A percentile compares a stretch with the other conserved stretches of the same genome.
phyloP scores from a whole-genome alignment of 2,888 invertebrate species.

The Phortica okadai region DNA sequence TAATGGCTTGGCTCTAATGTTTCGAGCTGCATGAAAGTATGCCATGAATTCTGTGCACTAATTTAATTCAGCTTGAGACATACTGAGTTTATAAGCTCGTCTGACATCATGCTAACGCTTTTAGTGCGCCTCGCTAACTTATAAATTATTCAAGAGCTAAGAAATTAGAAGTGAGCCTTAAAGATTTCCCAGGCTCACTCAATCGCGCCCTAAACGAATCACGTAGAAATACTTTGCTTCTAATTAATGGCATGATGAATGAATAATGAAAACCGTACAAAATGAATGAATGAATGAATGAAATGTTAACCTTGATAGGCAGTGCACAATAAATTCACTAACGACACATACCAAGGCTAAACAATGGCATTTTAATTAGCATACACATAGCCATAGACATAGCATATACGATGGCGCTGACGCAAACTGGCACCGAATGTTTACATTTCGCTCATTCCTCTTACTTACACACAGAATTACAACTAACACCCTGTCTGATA shows the following conservation, averaged over 20 bases:
- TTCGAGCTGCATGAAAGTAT: neutral
- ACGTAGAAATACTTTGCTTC: neutral
- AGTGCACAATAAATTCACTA: constrained; percentile 9
- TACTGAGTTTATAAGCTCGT: neutral
- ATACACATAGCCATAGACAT: neutral
- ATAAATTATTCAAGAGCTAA: constrained; percentile 14
- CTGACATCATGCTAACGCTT: constrained; percentile 23
- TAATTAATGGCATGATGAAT: constrained; percentile 17
- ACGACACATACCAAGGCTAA: constrained; percentile 18
- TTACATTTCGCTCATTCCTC: neutral
- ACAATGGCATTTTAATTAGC: neutral
- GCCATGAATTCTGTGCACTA: neutral
- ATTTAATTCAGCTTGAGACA: neutral
- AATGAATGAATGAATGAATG: constrained; percentile 17
- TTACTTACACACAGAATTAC: neutral
- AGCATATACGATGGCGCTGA: neutral
- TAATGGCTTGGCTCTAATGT: neutral
- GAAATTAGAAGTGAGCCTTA: neutral
- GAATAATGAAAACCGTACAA: constrained; percentile 2
- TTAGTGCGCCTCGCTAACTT: constrained; percentile 2
- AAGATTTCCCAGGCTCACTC: neutral
- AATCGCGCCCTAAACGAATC: neutral
- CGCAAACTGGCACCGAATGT: neutral
- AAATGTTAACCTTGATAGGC: constrained; percentile 21
- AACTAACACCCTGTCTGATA: neutral